phyloP scores from a whole-genome alignment of 2,113 vertebrate genomes.

The Alces alces region DNA sequence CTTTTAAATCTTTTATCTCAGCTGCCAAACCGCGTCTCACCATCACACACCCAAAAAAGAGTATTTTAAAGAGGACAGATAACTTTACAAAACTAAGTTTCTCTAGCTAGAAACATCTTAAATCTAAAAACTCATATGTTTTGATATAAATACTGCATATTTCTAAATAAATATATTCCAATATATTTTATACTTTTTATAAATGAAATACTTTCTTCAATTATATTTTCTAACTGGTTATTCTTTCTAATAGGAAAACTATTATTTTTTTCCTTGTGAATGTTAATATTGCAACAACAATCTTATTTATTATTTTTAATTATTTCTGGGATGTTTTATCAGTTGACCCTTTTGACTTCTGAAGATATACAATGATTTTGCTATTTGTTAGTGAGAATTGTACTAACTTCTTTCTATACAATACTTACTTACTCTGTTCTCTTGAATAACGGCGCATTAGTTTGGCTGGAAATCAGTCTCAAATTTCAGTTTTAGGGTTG shows the following conservation, averaged over 20 bases:
- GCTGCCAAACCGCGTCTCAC: background rate
- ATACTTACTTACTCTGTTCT: background rate
- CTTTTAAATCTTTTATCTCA: background rate
- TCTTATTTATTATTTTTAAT: background rate
- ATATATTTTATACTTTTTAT: background rate
- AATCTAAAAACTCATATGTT: background rate
- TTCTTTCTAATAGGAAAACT: background rate
- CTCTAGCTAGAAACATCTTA: background rate
- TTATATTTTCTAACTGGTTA: conserved; percentile 13
- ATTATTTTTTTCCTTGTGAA: background rate
- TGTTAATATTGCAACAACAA: background rate
- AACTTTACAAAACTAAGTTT: background rate
- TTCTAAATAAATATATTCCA: conserved; percentile 7
- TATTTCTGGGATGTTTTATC: background rate
- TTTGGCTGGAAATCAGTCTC: background rate
- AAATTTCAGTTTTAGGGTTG: background rate
- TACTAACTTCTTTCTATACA: background rate
- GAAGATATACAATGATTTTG: background rate
- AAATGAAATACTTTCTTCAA: background rate
- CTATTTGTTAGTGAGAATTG: background rate
- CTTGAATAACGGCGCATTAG: background rate
- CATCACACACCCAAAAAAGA: background rate
- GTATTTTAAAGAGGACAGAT: background rate
- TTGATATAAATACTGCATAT: background rate
- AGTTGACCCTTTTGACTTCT: background rate